Base-by-base conservation (phyloP, 2,888 invertebrate genomes). In the Odontocolon sp. region DNA sequence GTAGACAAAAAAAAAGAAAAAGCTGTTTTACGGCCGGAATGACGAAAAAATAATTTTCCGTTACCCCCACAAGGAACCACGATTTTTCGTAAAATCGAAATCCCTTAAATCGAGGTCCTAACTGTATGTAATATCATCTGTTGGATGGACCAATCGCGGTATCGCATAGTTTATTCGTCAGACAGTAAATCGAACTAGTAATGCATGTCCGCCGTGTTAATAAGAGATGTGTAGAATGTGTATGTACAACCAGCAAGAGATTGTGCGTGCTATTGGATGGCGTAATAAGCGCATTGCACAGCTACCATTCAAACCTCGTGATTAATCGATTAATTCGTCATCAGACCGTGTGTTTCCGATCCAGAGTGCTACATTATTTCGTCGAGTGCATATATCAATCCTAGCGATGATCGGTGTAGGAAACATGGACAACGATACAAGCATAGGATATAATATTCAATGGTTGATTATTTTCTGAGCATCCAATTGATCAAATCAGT, bases 241-340 rank as follows among this genome's bases (percentile, higher is more conserved):
- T 11, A 33, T 16, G 31, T 31, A 45, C 6, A 21, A 31, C 28
- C n/a, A n/a, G 21, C 21, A n/a, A 18, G 11, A n/a, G 18, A 36
- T 40, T 40, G 61, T 47, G 33, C 26, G 23, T 47, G 23, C 33
- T 33, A 14, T 14, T 11, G 21, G 14, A 8, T 59, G 36, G 52
- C 57, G 57, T 69, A 64, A 69, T 64, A 50, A 69, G 42, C 68
- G 59, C 26, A 72, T 72, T 64, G 56, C 61, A 26, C 47, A 45
- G 31, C 36, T 42, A 45, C 28, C 40, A 52, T 63, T 63, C 63
- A 16, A 45, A 21, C 50, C 26, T 42, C 50, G 33, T 45, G 72
- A 77, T 72, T 72, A 63, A 72, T 63, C 67, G 57, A 77, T 77
- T 72, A 68, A 77, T 77, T 64, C 69, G 57, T 77, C 77, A 73